Conservation (phyloP, 2,888 invertebrate genomes). For the Sinotaia quadrata region DNA sequence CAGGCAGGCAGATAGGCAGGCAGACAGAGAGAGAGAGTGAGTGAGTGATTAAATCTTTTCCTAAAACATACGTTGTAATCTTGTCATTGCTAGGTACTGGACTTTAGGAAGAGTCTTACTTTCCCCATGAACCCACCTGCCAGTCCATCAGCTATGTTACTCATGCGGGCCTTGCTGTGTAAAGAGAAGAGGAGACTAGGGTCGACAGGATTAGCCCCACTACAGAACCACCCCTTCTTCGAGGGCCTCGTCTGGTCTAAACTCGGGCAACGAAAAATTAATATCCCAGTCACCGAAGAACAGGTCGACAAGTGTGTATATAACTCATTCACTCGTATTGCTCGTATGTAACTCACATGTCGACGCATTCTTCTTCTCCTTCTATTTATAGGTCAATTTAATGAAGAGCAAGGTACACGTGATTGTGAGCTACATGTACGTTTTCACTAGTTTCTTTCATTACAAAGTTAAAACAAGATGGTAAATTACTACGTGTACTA, state of each 20-base stretch:
- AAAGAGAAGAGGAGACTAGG: slow-evolving; percentile 5
- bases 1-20: no score
- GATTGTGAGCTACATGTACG: no score
- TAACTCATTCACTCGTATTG: not conserved
- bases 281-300: not conserved
- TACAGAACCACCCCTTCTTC: not conserved
- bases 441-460: no score
- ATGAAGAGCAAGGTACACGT: no score
- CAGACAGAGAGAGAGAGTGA: no score
- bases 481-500: no score
- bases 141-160: not conserved
- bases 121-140: not conserved
- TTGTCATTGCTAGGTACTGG: slow-evolving; percentile 13
- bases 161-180: slow-evolving; percentile 1
- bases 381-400: no score
- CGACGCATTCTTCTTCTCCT: not conserved
- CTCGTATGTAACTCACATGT: not conserved
- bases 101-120: not conserved
- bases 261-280: not conserved
- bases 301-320: not conserved
- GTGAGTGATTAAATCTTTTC: no score
- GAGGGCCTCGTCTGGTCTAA: not conserved
- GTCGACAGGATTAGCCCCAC: not conserved
- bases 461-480: no score
- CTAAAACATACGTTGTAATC: no score